These are phyloP conservation scores for Cryptoleucopteryx plumbea DNA, from an alignment of 2,113 vertebrate genomes.

Conservation along the genomic window DNA sequence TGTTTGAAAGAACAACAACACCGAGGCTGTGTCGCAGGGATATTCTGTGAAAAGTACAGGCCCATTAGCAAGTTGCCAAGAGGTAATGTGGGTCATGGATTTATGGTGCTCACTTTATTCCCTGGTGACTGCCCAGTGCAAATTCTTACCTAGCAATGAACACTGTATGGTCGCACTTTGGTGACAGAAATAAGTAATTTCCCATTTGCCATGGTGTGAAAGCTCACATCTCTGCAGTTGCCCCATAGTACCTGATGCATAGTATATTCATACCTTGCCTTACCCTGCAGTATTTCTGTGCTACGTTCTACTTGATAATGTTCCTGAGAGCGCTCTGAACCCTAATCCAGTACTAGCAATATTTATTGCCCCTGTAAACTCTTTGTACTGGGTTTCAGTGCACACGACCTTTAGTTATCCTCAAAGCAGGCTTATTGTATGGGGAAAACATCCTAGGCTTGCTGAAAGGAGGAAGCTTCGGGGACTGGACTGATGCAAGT, in stretches of 20 bases:
- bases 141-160: background rate
- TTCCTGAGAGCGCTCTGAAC: background rate
- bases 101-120: background rate
- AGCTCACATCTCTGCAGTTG: background rate
- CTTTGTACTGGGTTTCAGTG: background rate
- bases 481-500: background rate
- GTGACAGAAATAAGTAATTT: background rate
- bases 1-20: background rate
- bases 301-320: background rate
- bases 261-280: background rate
- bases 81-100: background rate
- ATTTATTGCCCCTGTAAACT: background rate
- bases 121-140: background rate
- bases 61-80: background rate
- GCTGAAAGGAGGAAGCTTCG: background rate
- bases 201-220: background rate
- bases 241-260: background rate
- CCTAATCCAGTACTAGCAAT: background rate
- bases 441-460: background rate
- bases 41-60: background rate
- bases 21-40: background rate
- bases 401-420: background rate
- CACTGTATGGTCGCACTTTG: fast-evolving
- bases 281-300: background rate
- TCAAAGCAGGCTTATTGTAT: background rate